A percentile compares a stretch with the other conserved stretches of the same genome.
These are phyloP conservation scores for Rousettus leschenaultii DNA, from an alignment of 2,113 vertebrate species.

Conservation along the genomic window DNA sequence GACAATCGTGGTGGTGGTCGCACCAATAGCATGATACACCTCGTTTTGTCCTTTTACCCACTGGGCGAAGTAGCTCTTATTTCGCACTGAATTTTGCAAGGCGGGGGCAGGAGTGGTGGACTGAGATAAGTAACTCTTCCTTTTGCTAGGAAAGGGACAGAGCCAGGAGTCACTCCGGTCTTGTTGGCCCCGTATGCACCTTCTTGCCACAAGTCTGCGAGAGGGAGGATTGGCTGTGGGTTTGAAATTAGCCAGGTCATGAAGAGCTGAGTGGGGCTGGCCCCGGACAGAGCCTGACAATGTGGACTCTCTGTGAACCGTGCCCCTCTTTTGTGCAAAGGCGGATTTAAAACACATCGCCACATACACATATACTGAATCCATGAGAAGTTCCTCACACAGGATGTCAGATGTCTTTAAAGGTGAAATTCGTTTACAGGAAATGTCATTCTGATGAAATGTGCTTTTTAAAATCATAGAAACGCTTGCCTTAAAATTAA, in stretches of 20 bases:
- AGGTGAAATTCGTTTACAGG: constrained; percentile 80
- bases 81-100: background rate
- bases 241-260: background rate
- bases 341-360: background rate
- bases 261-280: background rate
- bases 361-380: background rate
- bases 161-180: background rate
- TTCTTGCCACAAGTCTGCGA: background rate
- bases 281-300: background rate
- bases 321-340: background rate
- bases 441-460: constrained; percentile 82
- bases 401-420: constrained; percentile 74
- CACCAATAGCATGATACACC: fast-evolving
- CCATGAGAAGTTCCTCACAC: constrained; percentile 56
- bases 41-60: fast-evolving
- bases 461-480: constrained; percentile 78
- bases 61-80: background rate
- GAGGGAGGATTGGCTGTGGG: background rate
- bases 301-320: background rate
- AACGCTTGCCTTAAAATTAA: constrained; percentile 82
- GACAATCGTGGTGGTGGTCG: fast-evolving
- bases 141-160: background rate
- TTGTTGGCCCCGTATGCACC: fast-evolving
- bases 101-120: too few relatives aligned
- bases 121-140: background rate